Conservation (phyloP, 2,113 vertebrate genomes). For the Picathartes gymnocephalus region DNA sequence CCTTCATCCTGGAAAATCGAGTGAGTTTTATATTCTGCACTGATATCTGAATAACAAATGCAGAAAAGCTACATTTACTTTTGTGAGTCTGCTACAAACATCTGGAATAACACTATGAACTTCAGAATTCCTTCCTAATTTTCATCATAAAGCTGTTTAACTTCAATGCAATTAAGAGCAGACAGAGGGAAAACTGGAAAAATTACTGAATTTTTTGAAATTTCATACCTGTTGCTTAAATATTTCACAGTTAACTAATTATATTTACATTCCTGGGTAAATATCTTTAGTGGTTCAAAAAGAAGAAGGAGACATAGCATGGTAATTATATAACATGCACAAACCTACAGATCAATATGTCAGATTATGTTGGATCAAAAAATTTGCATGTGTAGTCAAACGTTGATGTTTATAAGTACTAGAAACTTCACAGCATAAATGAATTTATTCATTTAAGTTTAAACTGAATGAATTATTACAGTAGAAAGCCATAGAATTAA, state of each 20-base stretch:
- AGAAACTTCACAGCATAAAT: not conserved
- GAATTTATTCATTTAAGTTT: no score
- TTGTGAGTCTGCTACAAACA: not conserved
- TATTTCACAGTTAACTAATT: not conserved
- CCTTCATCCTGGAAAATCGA: not conserved
- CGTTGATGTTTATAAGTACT: not conserved
- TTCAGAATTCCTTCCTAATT: not conserved
- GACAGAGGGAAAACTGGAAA: not conserved
- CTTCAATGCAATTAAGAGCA: not conserved
- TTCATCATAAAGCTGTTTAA: not conserved
- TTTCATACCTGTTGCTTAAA: not conserved
- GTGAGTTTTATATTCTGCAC: not conserved
- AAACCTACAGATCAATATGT: not conserved
- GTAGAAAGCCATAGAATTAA: not conserved
- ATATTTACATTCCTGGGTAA: not conserved
- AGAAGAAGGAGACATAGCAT: not conserved
- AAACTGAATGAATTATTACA: not conserved
- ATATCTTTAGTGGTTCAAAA: not conserved
- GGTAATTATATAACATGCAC: not conserved
- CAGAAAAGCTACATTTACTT: not conserved
- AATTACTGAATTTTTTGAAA: fast-evolving
- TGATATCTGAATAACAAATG: not conserved
- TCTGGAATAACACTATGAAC: not conserved
- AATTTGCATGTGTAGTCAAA: not conserved
- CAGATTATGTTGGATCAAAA: not conserved